Evolutionary conservation across 2,888 invertebrate genomes (phyloP), one percentile per base, ranked within the genome.

Genomic region (Drosophila tanythrix): DNA sequence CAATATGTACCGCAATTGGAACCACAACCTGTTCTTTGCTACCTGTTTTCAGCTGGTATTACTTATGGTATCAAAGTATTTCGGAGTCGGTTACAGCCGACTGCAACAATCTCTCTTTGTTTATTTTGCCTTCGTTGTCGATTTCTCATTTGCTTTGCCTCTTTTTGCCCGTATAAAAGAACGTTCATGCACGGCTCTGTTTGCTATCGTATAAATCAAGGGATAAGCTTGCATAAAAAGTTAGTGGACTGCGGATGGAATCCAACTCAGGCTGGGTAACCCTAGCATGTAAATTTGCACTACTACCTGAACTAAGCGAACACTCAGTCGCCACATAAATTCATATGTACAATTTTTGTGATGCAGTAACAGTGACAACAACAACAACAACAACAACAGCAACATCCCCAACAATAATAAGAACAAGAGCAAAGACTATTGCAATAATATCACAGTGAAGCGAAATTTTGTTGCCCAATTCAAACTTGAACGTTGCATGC

Each of bases 161-260:
- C 0, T 8, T 18, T 46, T 25, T n/a, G 33, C 15, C 13, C 27
- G 27, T 15, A n/a, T 56, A 73, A 56, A 61, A 43, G 62, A 84
- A 82, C 64, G 79, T 74, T 65, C 68, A 69, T 81, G 79, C 75
- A 81, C 81, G 76, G 82, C 82, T 79, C 72, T 85, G 78, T 81
- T 87, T 87, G 86, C 76, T 82, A 83, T 89, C 88, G 73, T 83
- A 83, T 85, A 89, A 89, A 89, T 87, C 86, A 88, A 78, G 81
- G 88, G 73, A 85, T 89, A 85, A 81, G 82, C 77, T 82, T 72
- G 58, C 81, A 70, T 68, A 81, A 68, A 79, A 82, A 82, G 66
- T 82, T 84, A 62, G 50, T 50, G 35, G 71, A 62, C 55, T 61
- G 48, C 21, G 52, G 50, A 31, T 31, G 13, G 57, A n/a, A 40